Evolutionary conservation across 1,140 invertebrate genomes (phyloP), one percentile per base, ranked within the genome.

Genomic region (Nautilus pompilius): DNA sequence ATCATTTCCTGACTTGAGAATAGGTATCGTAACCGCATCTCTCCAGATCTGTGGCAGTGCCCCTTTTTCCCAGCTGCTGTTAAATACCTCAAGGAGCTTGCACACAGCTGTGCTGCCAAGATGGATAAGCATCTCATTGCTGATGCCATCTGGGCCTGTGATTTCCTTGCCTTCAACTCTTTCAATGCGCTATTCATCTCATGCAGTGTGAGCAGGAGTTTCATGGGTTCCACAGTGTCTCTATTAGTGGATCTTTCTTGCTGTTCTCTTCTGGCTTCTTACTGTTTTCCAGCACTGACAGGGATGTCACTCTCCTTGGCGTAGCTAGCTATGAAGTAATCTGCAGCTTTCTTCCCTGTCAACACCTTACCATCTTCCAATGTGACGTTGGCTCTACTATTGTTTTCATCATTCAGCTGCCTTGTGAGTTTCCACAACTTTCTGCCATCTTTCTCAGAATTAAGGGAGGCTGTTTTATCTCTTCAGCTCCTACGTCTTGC

Each of bases 71-170:
- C n/a, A n/a, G n/a, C n/a, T n/a, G n/a, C n/a, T n/a, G 36, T 53
- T 61, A 30, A 49, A 61, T n/a, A 53, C 46, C 32, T 61, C 33
- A 30, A 32, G 48, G 32, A 61, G 29, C 48, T 41, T 65, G 49
- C 15, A 15, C 45, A 58, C 45, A 45, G 60, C 55, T 29, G 54
- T 33, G 26, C 33, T 45, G 22, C 60, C 48, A 10, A 66, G 33
- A 15, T 62, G 60, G 48, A 48, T 56, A 2, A 63, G n/a, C 54
- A 63, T 63, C 53, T 63, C 55, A 58, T 58, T 57, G 20, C 36
- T 57, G 55, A 57, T 45, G n/a, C n/a, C n/a, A 51, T 36, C 46
- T 51, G 29, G 17, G 13, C 46, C 41, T 5, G 49, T 5, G 28
- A 5, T 29, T 48, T 63, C 36, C 49, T 41, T n/a, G 8, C 58